Percentiles rank a stretch among this genome's conserved stretches.
Evolutionary conservation across 2,888 invertebrate species (phyloP).

Genomic region (Pammene fasciana): DNA sequence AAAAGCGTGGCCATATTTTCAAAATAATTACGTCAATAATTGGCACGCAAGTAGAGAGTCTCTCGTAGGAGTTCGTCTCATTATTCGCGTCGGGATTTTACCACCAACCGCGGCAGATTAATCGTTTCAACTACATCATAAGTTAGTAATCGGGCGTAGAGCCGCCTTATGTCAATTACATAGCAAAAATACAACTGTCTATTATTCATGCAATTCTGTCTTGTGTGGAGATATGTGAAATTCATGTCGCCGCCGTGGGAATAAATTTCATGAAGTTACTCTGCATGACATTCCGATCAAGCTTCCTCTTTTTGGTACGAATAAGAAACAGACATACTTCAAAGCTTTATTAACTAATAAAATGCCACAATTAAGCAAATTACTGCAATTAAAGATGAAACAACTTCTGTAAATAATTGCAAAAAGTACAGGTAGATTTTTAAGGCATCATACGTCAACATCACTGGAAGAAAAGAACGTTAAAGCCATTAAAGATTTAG

Average conservation of each 20-base stretch:
- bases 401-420: conserved; percentile 1
- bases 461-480: conserved; percentile 27
- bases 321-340: neutral
- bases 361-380: conserved; percentile 10
- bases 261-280: conserved; percentile 41
- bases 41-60: conserved; percentile 73
- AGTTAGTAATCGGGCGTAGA: conserved; percentile 69
- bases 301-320: neutral
- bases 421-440: conserved; percentile 31
- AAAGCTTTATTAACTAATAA: conserved; percentile 9
- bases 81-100: conserved; percentile 76
- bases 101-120: conserved; percentile 81
- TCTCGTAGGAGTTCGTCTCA: conserved; percentile 69
- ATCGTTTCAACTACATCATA: conserved; percentile 81
- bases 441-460: conserved; percentile 21
- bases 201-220: conserved; percentile 66
- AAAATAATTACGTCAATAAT: conserved; percentile 83
- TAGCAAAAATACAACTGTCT: conserved; percentile 74
- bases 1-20: conserved; percentile 78
- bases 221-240: conserved; percentile 55
- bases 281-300: conserved; percentile 31
- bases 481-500: conserved; percentile 42
- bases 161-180: conserved; percentile 75
- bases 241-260: conserved; percentile 59
- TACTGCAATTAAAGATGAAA: conserved; percentile 17